Evolutionary conservation across 2,888 invertebrate genomes (phyloP), one percentile per base, ranked within the genome.

Genomic region (Tetanocera ferruginea): DNA sequence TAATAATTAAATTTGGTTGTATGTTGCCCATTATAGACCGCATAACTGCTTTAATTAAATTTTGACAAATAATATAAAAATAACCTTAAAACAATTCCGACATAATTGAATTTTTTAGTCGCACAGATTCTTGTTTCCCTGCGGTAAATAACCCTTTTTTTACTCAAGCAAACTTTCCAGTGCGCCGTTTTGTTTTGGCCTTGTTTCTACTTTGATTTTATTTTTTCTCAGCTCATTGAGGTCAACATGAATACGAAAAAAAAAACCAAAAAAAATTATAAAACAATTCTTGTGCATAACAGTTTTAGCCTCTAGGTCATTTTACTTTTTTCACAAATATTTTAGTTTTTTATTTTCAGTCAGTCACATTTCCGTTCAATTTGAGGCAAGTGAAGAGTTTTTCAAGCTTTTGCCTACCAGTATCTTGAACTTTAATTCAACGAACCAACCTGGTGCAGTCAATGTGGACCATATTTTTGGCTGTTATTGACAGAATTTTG

Each of bases 21-120:
- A 43, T 11, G 43, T 43, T 43, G 37, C 43, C 14, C 14, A 43
- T 14, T 11, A 43, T 43, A 43, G 43, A 14, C 43, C 43, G 43
- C 3, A 43, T 43, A 43, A 43, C 11, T 43, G 43, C 43, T 43
- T 11, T 43, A 43, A 43, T 43, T 43, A 43, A 43, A 43, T 43
- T 43, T 43, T 11, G 1, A 43, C 14, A 43, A 11, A 43, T 43
- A 11, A 43, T 11, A 14, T 0, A 23, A 57, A 81, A 82, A 81
- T 80, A 73, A 28, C 43, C 60, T 72, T 82, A 82, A 84, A 82
- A 84, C 84, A 69, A 84, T 83, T 84, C 82, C 80, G 82, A 80
- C 80, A 81, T 82, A 84, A 84, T 84, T 84, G 82, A 84, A 84
- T 84, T 66, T 34, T 66, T 28, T 66, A 19, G 31, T 37, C 19